These are phyloP conservation scores for Hippoglossus hippoglossus DNA, from an alignment of 2,797 vertebrate genomes.

Conservation along the genomic window DNA sequence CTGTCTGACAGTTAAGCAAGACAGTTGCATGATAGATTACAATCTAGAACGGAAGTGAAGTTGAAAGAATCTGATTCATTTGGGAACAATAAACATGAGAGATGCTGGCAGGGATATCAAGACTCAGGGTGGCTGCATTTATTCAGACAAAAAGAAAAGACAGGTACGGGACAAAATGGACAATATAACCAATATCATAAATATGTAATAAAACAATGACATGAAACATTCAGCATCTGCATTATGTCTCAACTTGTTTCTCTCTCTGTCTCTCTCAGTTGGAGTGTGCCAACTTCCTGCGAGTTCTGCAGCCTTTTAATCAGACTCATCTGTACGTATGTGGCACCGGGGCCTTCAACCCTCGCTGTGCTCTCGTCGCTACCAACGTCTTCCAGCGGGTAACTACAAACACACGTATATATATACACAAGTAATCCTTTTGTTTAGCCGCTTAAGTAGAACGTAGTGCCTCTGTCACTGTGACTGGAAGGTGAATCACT, in stretches of 20 bases:
- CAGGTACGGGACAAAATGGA: background rate
- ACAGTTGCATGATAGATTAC: constrained; percentile 37
- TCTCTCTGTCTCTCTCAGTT: constrained; percentile 45
- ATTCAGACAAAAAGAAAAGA: background rate
- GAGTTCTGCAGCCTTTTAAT: constrained; percentile 85
- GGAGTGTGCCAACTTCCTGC: constrained; percentile 87
- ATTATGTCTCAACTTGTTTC: background rate
- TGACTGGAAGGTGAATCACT: background rate
- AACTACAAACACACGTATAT: constrained; percentile 21
- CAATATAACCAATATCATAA: background rate
- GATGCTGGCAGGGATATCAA: constrained; percentile 24
- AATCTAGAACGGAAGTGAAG: constrained; percentile 43
- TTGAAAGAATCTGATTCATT: constrained; percentile 45
- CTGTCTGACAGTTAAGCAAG: constrained; percentile 16
- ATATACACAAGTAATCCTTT: background rate
- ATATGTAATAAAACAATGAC: background rate
- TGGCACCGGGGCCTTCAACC: constrained; percentile 88
- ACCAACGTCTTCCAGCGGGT: constrained; percentile 82
- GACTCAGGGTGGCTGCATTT: constrained; percentile 18
- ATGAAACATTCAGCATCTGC: background rate
- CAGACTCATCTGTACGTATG: constrained; percentile 88
- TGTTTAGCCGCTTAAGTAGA: background rate
- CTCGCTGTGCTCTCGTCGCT: constrained; percentile 84
- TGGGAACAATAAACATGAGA: constrained; percentile 42
- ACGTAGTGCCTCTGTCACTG: background rate